Percentiles rank a stretch among this genome's conserved stretches.
Evolutionary conservation across 2,113 vertebrate species (phyloP).

Genomic region (Chaetura pelagica): DNA sequence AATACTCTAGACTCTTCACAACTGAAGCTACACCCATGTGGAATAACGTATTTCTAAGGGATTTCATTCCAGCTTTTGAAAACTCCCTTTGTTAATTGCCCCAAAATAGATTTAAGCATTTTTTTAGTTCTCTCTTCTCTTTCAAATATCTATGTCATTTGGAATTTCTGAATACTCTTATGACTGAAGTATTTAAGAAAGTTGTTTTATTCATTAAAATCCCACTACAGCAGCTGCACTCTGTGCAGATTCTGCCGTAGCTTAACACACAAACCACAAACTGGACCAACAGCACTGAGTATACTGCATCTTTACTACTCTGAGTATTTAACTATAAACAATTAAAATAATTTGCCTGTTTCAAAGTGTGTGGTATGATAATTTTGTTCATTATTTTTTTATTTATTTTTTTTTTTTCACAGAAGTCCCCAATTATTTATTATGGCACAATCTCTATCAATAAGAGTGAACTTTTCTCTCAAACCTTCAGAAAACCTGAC

Average conservation of each 20-base stretch:
- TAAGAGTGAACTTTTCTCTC: not conserved
- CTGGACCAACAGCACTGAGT: not conserved
- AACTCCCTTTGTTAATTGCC: not conserved
- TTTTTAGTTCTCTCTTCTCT: not conserved
- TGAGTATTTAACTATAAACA: not conserved
- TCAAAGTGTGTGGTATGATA: not conserved
- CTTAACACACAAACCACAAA: not conserved
- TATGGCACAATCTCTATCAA: not conserved
- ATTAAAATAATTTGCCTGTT: not conserved
- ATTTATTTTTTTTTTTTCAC: not conserved
- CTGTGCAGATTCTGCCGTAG: not conserved
- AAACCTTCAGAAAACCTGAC: not conserved
- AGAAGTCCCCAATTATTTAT: not conserved
- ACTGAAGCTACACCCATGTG: accelerated
- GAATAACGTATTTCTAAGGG: not conserved
- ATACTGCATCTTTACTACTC: not conserved
- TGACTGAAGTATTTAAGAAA: not conserved
- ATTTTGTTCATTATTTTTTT: not conserved
- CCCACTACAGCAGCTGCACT: not conserved
- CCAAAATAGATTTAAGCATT: not conserved
- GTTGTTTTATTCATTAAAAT: not conserved
- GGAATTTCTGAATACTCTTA: not conserved
- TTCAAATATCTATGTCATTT: not conserved
- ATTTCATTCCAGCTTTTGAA: not conserved
- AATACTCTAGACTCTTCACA: not conserved